Evolutionary conservation across 2,113 vertebrate genomes (phyloP).

Genomic region (Stomatorhinus ivindoensis): DNA sequence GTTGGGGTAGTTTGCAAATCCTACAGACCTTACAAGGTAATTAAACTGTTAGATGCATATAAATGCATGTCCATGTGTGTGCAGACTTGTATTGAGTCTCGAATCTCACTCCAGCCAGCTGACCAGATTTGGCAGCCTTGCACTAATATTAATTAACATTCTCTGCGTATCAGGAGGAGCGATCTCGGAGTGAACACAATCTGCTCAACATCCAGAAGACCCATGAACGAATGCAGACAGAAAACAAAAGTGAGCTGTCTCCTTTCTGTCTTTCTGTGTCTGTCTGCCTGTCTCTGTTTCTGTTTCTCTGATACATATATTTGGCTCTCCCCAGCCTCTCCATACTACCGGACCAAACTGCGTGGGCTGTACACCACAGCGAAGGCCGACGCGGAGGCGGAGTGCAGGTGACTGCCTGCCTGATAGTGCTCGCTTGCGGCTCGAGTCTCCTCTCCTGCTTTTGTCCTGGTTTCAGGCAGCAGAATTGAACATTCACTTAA

Average conservation of each 20-base stretch:
- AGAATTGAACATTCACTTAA: neutral
- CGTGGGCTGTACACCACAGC: conserved; percentile 83
- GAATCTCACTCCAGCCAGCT: neutral
- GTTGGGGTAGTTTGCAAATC: neutral
- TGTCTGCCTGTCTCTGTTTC: neutral
- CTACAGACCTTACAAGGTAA: neutral
- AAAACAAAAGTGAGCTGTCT: conserved; percentile 75
- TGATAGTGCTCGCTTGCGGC: neutral
- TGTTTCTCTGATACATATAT: neutral
- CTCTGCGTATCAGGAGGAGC: conserved; percentile 65
- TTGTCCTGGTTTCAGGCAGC: neutral
- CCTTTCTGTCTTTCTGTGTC: neutral
- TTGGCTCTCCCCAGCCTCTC: conserved; percentile 63
- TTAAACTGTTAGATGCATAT: neutral
- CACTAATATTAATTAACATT: neutral
- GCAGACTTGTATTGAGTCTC: neutral
- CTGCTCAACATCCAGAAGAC: conserved; percentile 90
- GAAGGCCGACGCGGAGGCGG: conserved; percentile 82
- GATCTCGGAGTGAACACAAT: conserved; percentile 83
- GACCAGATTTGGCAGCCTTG: neutral
- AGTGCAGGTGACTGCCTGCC: conserved; percentile 69
- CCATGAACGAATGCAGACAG: conserved; percentile 87
- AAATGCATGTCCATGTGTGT: neutral
- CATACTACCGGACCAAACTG: conserved; percentile 85
- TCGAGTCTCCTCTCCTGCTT: neutral